Evolutionary conservation across 2,888 invertebrate species (phyloP).

Genomic region (Sialis lutaria): DNA sequence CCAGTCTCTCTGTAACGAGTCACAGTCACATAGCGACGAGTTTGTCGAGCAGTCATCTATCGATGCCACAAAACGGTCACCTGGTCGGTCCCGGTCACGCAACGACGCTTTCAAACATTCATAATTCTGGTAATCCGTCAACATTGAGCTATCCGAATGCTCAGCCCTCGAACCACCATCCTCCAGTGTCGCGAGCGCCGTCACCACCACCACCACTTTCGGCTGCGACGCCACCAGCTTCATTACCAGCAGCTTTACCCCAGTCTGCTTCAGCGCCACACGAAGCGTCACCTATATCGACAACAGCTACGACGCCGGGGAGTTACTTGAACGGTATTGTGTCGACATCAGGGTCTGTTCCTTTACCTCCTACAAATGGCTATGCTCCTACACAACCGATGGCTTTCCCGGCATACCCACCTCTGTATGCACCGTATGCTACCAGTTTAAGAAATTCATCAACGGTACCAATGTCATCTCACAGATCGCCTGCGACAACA

Average conservation of each 20-base stretch:
- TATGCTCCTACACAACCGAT: slow-evolving; percentile 18
- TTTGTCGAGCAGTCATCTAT: background rate
- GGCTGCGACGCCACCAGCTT: slow-evolving; percentile 6
- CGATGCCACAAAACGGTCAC: slow-evolving; percentile 2
- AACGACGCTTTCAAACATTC: slow-evolving; percentile 1
- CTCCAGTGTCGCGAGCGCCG: slow-evolving; percentile 5
- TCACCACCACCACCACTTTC: slow-evolving; percentile 8
- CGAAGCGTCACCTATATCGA: slow-evolving; percentile 19
- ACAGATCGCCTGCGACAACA: slow-evolving; percentile 28
- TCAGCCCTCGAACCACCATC: slow-evolving; percentile 4
- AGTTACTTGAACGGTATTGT: slow-evolving; percentile 34
- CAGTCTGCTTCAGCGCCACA: slow-evolving; percentile 34
- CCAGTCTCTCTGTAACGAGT: background rate
- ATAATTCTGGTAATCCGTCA: background rate
- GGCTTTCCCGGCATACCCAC: slow-evolving; percentile 34
- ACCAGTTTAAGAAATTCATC: slow-evolving; percentile 17
- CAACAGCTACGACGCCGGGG: slow-evolving; percentile 27
- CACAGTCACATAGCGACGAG: background rate
- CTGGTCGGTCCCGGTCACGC: background rate
- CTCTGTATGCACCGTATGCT: slow-evolving; percentile 65
- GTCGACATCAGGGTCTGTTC: slow-evolving; percentile 26
- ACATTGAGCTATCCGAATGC: background rate
- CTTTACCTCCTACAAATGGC: slow-evolving; percentile 25
- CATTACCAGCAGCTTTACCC: slow-evolving; percentile 28
- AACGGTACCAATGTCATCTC: slow-evolving; percentile 14